A percentile compares a stretch with the other conserved stretches of the same genome.
These are phyloP conservation scores for Trachurus trachurus DNA, from an alignment of 2,797 vertebrate genomes.

Conservation along the genomic window DNA sequence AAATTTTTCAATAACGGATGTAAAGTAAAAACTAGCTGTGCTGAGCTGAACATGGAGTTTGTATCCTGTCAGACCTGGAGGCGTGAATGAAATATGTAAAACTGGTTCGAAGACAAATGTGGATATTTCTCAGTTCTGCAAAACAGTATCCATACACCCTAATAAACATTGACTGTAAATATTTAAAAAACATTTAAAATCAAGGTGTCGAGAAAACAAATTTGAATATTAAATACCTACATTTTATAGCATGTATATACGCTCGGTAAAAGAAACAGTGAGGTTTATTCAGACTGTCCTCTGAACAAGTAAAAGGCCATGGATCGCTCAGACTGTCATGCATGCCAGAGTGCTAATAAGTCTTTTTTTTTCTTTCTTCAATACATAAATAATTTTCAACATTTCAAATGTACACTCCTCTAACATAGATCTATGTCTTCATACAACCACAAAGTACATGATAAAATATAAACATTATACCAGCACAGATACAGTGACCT, in stretches of 20 bases:
- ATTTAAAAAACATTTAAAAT: conserved; percentile 32
- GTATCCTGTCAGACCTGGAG: conserved; percentile 42
- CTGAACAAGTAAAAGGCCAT: conserved; percentile 74
- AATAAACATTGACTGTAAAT: conserved; percentile 37
- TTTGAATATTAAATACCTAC: conserved; percentile 50
- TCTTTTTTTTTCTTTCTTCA: conserved; percentile 41
- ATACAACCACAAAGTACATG: conserved; percentile 73
- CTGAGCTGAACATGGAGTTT: conserved; percentile 26
- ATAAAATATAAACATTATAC: conserved; percentile 73
- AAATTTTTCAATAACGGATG: conserved; percentile 44
- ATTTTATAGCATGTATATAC: conserved; percentile 39
- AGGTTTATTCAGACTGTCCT: conserved; percentile 65
- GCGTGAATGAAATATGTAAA: conserved; percentile 40
- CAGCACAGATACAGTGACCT: conserved; percentile 81
- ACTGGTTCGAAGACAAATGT: conserved; percentile 46
- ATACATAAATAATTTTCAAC: conserved; percentile 76
- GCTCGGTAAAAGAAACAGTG: conserved; percentile 56
- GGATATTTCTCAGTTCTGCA: conserved; percentile 31
- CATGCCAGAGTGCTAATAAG: conserved; percentile 59
- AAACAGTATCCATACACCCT: conserved; percentile 32
- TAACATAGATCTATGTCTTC: conserved; percentile 69
- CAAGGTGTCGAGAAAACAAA: conserved; percentile 33
- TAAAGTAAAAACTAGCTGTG: conserved; percentile 39
- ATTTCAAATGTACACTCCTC: conserved; percentile 70
- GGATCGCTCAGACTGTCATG: conserved; percentile 68